Evolutionary conservation across 2,797 vertebrate genomes (phyloP), one percentile per base, ranked within the genome.

Genomic region (Synaphobranchus kaupii): DNA sequence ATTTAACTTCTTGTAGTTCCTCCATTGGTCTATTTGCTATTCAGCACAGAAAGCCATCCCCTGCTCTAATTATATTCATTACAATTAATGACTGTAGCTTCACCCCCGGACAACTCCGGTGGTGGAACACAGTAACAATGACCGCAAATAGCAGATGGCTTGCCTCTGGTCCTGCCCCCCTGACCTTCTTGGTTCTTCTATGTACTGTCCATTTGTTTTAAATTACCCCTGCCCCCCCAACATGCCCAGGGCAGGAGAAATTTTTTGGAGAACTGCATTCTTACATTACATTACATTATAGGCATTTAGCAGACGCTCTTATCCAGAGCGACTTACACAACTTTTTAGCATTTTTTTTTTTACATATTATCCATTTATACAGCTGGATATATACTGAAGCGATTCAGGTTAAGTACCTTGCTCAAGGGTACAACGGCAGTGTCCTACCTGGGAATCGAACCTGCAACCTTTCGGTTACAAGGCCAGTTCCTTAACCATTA

Each of bases 21-120:
- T 93, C 95, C 94, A 93, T 94, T 93, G 95, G 95, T 96, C 95
- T 95, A 93, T 94, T 95, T 95, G 90, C 93, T 95, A 96, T 95
- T 93, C 94, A 91, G 87, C 89, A 92, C 91, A 93, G 92, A 92
- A 88, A 94, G 93, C 88, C 63, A 90, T 56, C 71, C 71, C 60
- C 7, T 86, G 84, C 85, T 89, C 84, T 91, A 88, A 88, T 91
- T 92, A 84, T 88, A 87, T 92, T 93, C 90, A 87, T 81, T 89
- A 82, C 90, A 88, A 86, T 68, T 91, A 89, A 92, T 89, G 91
- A 88, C 76, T 47, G 90, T 89, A 87, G 78, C 83, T 56, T 88
- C 88, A 76, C 90, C 89, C 89, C 89, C 84, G 86, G 89, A 86
- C 84, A 71, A 15, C 86, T 89, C 85, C 89, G 87, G 86, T 86